Evolutionary conservation across 2,797 vertebrate genomes (phyloP), one percentile per base, ranked within the genome.

Genomic region (Epinephelus malabaricus): DNA sequence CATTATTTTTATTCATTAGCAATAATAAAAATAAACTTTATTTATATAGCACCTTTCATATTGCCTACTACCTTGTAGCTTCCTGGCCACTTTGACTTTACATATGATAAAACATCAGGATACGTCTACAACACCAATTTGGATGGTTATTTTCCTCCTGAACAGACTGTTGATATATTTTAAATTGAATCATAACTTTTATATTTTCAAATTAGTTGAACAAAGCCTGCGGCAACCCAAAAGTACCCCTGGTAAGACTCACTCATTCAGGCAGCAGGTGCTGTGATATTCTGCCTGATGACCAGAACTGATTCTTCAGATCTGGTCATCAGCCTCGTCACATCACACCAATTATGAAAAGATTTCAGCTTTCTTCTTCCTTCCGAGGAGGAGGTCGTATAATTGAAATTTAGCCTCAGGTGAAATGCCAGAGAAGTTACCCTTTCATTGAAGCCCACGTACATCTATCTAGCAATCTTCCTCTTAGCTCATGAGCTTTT

Each of bases 401-500:
- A 79, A 61, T 66, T 76, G 70, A 69, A 69, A 58, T 69, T 68
- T 62, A 1, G 58, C 66, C 55, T 82, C 17, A 14, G 75, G 77
- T 68, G 56, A 65, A 61, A 76, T 38, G 55, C 66, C 60, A 75
- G 50, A 71, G 61, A 70, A 73, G 68, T 71, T 50, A 56, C n/a
- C 40, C 38, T 64, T 59, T 79, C 18, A 38, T 55, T 46, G 38
- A 64, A 58, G 54, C 67, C 69, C 1, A 13, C 6, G 1, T 14
- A 2, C 79, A 47, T 61, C 72, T 54, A 68, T 73, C 62, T 3
- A 30, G 50, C 71, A 19, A 66, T 76, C 79, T 73, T 67, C 53
- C 63, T 73, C 30, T 79, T 43, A 49, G 51, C 72, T 81, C 72
- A 40, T 56, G 9, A 74, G 68, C 77, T 77, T 85, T 83, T 78